Percentiles rank a stretch among this genome's conserved stretches.
These are phyloP conservation scores for Copidosoma floridanum DNA, from an alignment of 1,140 invertebrate genomes.

Conservation along the genomic window DNA sequence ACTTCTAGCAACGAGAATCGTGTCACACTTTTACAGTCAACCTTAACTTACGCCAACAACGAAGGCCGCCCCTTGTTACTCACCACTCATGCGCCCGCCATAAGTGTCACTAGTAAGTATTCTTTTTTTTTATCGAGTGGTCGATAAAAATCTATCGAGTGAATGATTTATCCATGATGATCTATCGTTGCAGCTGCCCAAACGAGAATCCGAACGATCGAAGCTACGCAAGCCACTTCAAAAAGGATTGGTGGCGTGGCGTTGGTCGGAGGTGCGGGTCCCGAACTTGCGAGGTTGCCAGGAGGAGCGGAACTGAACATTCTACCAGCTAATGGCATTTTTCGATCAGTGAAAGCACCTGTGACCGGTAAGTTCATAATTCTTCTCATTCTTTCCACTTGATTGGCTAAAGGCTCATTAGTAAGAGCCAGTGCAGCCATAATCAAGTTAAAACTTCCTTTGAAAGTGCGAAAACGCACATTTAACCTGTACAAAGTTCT, in stretches of 20 bases:
- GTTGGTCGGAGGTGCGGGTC: slow-evolving; percentile 49
- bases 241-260: slow-evolving; percentile 55
- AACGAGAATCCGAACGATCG: slow-evolving; percentile 51
- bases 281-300: slow-evolving; percentile 50
- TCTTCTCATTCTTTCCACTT: no score
- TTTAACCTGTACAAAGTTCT: no score
- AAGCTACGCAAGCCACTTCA: slow-evolving; percentile 48
- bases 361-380: no score
- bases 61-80: slow-evolving; percentile 50
- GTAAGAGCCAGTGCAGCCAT: no score
- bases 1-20: slow-evolving; percentile 52
- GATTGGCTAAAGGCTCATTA: no score
- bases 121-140: neutral
- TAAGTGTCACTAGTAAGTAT: slow-evolving; percentile 50
- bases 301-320: slow-evolving; percentile 55
- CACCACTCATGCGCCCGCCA: slow-evolving; percentile 47
- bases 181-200: slow-evolving; percentile 43
- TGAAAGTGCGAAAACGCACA: slow-evolving; percentile 50
- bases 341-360: slow-evolving; percentile 47
- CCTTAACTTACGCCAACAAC: slow-evolving; percentile 43
- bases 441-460: no score
- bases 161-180: no score
- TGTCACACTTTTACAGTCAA: slow-evolving; percentile 54
- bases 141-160: neutral
- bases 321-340: slow-evolving; percentile 53